Base-by-base conservation (phyloP, 2,888 invertebrate species). In the Ametastegia equiseti region DNA sequence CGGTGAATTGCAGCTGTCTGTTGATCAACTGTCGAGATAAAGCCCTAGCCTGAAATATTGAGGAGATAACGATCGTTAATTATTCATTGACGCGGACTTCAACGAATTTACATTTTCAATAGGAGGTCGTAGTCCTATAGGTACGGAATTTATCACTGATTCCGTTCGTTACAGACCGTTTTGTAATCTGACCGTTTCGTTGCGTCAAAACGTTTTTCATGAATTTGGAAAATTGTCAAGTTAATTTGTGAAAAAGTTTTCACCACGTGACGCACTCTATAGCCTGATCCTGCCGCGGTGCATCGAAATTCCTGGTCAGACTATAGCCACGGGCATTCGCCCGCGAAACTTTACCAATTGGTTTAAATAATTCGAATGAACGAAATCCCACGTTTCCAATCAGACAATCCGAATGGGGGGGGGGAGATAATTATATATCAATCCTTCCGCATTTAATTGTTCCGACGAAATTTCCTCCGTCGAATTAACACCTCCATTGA, bases 301-400 rank as follows among this genome's bases (percentile, higher is more conserved):
- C 27, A 60, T 60, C 60, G 60, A 60, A 60, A 60, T 60, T 60
- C 30, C 23, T 23, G 30, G 60, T 60, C 27, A 30, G 60, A n/a
- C n/a, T n/a, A n/a, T n/a, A n/a, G 6, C 60, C 60, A 30, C 27
- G 23, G 30, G 13, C 15, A 30, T 60, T 60, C 23, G 60, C 13
- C 60, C 60, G 60, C 30, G n/a, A 60, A 67, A 67, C 39, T 67
- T 67, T 67, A 67, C 19, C 67, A 67, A 67, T 67, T 67, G 36
- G 39, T 67, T 67, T 39, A 39, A 67, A 67, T 39, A 67, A 67
- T 67, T 67, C 39, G 39, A 39, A n/a, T n/a, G n/a, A 60, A 60
- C 60, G 60, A 60, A 60, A 60, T 60, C 30, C 60, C 30, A 60
- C 15, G 30, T 30, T 30, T 3, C 39, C 30, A 71, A 45, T 71